Percentiles rank a stretch among this genome's conserved stretches.
Evolutionary conservation across 2,888 invertebrate species (phyloP).

Genomic region (Cheilosia pagana): DNA sequence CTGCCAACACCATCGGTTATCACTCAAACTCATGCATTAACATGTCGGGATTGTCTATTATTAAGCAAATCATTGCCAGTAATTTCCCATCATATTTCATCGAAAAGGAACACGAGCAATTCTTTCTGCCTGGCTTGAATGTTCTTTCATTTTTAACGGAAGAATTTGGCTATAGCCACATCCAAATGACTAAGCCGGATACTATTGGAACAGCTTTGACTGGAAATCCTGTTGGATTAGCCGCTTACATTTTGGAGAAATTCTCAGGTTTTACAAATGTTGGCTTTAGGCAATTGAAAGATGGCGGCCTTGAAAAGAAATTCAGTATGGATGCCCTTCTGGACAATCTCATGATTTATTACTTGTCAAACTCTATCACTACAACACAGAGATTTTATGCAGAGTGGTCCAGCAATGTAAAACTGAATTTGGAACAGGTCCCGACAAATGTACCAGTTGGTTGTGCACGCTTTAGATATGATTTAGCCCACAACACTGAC

Average conservation of each 20-base stretch:
- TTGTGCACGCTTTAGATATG: slow-evolving; percentile 90
- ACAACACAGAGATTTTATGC: slow-evolving; percentile 89
- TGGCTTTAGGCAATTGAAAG: slow-evolving; percentile 84
- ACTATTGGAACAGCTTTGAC: slow-evolving; percentile 87
- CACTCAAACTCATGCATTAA: slow-evolving; percentile 87
- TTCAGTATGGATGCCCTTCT: slow-evolving; percentile 85
- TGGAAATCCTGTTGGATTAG: slow-evolving; percentile 90
- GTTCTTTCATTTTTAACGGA: slow-evolving; percentile 78
- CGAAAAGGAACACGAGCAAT: slow-evolving; percentile 84
- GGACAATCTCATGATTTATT: slow-evolving; percentile 93
- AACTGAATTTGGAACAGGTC: slow-evolving; percentile 83
- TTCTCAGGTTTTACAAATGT: slow-evolving; percentile 89
- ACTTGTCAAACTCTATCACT: slow-evolving; percentile 89
- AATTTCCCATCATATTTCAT: slow-evolving; percentile 86
- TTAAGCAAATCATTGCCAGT: slow-evolving; percentile 84
- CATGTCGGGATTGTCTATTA: slow-evolving; percentile 78
- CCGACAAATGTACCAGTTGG: slow-evolving; percentile 89
- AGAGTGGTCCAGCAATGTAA: slow-evolving; percentile 83
- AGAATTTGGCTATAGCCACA: slow-evolving; percentile 87
- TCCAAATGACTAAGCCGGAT: slow-evolving; percentile 95
- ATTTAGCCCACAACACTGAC: slow-evolving; percentile 86
- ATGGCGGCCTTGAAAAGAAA: slow-evolving; percentile 87
- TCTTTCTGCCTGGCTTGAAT: slow-evolving; percentile 83
- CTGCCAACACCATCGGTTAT: slow-evolving; percentile 85
- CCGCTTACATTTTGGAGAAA: slow-evolving; percentile 95